Percentiles rank a stretch among this genome's conserved stretches.
phyloP scores from a whole-genome alignment of 2,113 vertebrate species.

The Smithornis capensis region DNA sequence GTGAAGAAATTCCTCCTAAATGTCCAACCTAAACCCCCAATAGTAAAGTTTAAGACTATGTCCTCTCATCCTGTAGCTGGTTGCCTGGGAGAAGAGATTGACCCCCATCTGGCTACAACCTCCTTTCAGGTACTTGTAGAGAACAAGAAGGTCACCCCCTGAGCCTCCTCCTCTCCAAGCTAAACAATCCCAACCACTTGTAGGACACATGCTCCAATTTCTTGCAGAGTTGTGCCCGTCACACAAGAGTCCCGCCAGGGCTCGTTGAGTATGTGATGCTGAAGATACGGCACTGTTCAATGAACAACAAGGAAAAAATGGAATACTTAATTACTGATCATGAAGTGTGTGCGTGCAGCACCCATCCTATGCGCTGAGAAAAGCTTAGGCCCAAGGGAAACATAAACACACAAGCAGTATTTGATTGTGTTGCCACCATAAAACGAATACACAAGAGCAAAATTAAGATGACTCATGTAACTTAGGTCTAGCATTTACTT shows the following conservation, averaged over 20 bases:
- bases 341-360: rapidly evolving
- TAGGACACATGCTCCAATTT: background rate
- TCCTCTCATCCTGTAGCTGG: too few species aligned
- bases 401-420: rapidly evolving
- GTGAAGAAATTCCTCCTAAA: background rate
- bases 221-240: rapidly evolving
- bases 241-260: rapidly evolving
- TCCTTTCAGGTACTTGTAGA: background rate
- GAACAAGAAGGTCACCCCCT: too few species aligned
- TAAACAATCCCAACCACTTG: rapidly evolving
- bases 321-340: background rate
- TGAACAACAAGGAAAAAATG: background rate
- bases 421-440: background rate
- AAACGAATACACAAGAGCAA: background rate
- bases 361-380: rapidly evolving
- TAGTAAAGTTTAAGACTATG: background rate
- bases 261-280: rapidly evolving
- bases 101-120: too few species aligned
- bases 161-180: background rate
- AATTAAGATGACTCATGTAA: rapidly evolving
- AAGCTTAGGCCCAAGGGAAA: background rate
- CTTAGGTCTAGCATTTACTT: rapidly evolving
- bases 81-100: background rate
- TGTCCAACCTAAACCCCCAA: background rate
- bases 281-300: rapidly evolving